Percentiles rank a stretch among this genome's conserved stretches.
Evolutionary conservation across 2,888 invertebrate genomes (phyloP).

Genomic region (Dynastes grantii): DNA sequence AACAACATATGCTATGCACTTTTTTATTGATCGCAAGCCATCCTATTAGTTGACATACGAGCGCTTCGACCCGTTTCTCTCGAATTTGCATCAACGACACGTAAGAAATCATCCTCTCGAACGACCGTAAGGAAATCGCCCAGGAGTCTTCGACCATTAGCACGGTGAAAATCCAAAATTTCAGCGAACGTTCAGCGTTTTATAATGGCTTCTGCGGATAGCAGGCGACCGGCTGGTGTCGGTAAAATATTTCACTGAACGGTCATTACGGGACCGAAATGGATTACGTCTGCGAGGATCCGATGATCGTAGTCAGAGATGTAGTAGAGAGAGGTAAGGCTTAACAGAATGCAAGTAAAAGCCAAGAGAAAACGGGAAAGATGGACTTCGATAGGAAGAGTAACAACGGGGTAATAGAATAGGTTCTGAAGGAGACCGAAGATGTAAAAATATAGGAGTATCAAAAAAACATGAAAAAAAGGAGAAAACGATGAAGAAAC

Average conservation of each 20-base stretch:
- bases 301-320: neutral
- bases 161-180: slow-evolving; percentile 22
- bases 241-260: slow-evolving; percentile 15
- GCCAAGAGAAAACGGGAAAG: too few species aligned
- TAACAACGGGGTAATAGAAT: too few species aligned
- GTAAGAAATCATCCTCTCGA: slow-evolving; percentile 29
- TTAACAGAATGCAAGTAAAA: neutral
- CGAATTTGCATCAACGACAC: slow-evolving; percentile 35
- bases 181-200: slow-evolving; percentile 24
- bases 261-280: slow-evolving; percentile 14
- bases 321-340: neutral
- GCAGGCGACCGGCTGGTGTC: slow-evolving; percentile 9
- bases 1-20: too few species aligned
- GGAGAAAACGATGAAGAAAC: too few species aligned
- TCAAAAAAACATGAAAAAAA: too few species aligned
- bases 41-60: neutral
- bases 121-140: slow-evolving; percentile 20
- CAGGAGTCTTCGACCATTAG: slow-evolving; percentile 19
- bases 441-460: too few species aligned
- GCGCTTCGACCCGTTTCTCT: neutral
- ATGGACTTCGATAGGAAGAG: too few species aligned
- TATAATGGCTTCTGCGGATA: slow-evolving; percentile 37
- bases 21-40: too few species aligned
- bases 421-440: too few species aligned
- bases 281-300: neutral